Conservation (phyloP, 2,113 vertebrate species). For the Tragelaphus imberbis region DNA sequence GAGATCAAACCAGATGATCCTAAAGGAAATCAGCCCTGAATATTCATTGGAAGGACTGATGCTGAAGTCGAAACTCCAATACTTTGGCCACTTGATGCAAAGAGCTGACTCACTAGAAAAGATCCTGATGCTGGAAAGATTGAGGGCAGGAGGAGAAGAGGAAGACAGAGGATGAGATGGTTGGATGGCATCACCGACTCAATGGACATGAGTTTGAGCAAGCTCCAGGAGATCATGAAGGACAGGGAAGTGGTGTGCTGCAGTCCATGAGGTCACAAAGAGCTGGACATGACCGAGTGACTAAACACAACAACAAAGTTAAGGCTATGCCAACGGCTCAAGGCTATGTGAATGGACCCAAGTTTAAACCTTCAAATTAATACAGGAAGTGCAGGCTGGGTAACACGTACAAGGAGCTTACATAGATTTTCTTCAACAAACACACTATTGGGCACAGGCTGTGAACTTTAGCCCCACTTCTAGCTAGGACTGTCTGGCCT, state of each 20-base stretch:
- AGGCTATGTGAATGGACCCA: not conserved
- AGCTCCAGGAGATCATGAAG: not conserved
- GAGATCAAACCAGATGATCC: not conserved
- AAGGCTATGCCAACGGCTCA: not conserved
- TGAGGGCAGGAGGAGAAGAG: not conserved
- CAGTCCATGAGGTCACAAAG: not conserved
- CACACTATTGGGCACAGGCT: not conserved
- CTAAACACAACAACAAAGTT: not conserved
- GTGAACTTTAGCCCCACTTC: not conserved
- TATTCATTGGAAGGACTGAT: not conserved
- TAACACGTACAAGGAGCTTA: not conserved
- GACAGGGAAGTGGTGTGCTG: not conserved
- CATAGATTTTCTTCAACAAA: not conserved
- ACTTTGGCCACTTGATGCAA: not conserved
- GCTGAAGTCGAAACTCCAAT: not conserved
- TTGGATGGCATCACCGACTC: not conserved
- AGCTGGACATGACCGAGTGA: not conserved
- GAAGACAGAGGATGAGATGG: not conserved
- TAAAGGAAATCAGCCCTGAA: not conserved
- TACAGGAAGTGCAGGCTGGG: not conserved
- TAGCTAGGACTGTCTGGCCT: not conserved
- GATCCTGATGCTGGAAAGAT: not conserved
- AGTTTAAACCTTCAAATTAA: constrained; percentile 8
- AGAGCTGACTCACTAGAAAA: not conserved
- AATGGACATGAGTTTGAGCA: not conserved